A percentile compares a stretch with the other conserved stretches of the same genome.
Conservation (phyloP, 2,113 vertebrate species). For the human (Homo sapiens) region GRCh38 chr5:110497501-110498000, state of each 20-base stretch:
- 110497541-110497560: neutral
- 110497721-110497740: neutral
- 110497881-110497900: neutral
- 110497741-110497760: neutral
- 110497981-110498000: neutral
- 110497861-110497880: neutral
- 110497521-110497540: neutral
- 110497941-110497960: neutral
- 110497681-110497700: neutral
- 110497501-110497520: neutral
- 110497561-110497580: neutral
- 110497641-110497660: neutral
- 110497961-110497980: neutral
- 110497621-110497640: neutral
- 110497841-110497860: neutral
- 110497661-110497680: neutral
- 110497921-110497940: neutral
- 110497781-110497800: neutral
- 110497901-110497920: neutral
- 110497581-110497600: neutral
- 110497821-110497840: neutral
- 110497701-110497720: neutral
- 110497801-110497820: neutral
- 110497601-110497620: neutral
- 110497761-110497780: neutral